Evolutionary conservation across 1,140 invertebrate genomes (phyloP), one percentile per base, ranked within the genome.

Genomic region (Sinella curviseta): DNA sequence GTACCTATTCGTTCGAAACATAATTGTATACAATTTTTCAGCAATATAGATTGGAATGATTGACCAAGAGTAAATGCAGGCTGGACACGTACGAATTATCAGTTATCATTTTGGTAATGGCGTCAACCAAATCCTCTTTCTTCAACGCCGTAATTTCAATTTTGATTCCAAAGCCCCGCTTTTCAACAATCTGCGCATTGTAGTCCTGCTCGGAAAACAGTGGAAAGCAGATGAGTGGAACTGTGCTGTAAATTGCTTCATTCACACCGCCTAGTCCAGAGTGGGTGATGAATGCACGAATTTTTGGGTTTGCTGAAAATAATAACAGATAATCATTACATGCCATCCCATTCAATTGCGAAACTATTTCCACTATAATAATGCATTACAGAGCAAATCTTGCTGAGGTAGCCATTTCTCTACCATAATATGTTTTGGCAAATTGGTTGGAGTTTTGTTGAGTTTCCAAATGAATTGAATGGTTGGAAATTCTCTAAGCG

Each of bases 221-320:
- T 0, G 84, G 84, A 17, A 84, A 74, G 14, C 78, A 77, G 8
- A 88, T 76, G 20, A 88, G 80, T 12, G 87, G 86, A 12, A 87
- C 84, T 12, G 84, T 86, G 74, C 85, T 82, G 77, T 84, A 86
- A 12, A 85, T 81, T 12, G 85, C 86, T 81, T 88, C 87, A 33
- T 77, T 84, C 20, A 85, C 78, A 30, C 87, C 86, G 30, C 86
- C 85, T 30, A 84, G 83, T 14, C 87, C 87, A 73, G 86, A 86
- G 75, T 88, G 87, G 28, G 86, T 85, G 16, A 88, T 84, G 76
- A 88, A 88, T 3, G 85, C 81, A 78, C 82, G 73, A 8, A 83
- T 28, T 65, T 85, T 83, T 2, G 82, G 78, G 78, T 88, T 86
- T 1, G 20, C 82, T 83, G n/a, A 33, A 70, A 70, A 17, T 70